Evolutionary conservation across 2,888 invertebrate species (phyloP).

Genomic region (Chromoteleia sp.): DNA sequence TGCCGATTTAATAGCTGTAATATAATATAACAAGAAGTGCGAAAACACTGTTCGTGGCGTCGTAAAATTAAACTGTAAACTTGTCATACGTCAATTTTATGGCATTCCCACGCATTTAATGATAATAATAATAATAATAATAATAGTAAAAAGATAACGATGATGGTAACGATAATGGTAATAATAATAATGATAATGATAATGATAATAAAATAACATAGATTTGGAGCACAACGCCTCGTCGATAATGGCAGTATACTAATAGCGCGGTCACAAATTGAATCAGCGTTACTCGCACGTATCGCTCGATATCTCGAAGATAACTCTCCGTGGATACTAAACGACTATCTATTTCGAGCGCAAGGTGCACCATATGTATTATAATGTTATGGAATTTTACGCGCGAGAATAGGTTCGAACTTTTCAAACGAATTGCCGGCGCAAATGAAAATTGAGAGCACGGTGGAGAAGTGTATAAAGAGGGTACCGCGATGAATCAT

Average conservation of each 20-base stretch:
- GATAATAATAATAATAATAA: too few relatives aligned
- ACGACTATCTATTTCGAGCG: constrained; percentile 1
- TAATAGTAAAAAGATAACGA: too few relatives aligned
- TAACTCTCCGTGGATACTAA: constrained; percentile 17
- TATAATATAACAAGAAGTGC: background rate
- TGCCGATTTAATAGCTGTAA: background rate
- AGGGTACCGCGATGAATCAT: constrained; percentile 31
- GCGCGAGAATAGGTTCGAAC: constrained; percentile 15
- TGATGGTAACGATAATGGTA: too few relatives aligned
- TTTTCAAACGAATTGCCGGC: constrained; percentile 50
- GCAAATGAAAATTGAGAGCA: constrained; percentile 60
- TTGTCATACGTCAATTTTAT: constrained; percentile 11
- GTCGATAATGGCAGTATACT: background rate
- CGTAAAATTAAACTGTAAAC: constrained; percentile 8
- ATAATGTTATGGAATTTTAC: constrained; percentile 16
- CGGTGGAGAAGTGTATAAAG: constrained; percentile 38
- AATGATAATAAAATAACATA: too few relatives aligned
- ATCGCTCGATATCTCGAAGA: constrained; percentile 18
- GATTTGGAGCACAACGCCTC: constrained; percentile 14
- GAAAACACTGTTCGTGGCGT: background rate
- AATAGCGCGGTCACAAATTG: constrained; percentile 26
- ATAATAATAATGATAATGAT: too few relatives aligned
- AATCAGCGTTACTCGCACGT: constrained; percentile 4
- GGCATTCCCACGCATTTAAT: constrained; percentile 9
- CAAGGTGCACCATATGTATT: background rate